phyloP scores from a whole-genome alignment of 2,888 invertebrate genomes.

The Elysia crispata region DNA sequence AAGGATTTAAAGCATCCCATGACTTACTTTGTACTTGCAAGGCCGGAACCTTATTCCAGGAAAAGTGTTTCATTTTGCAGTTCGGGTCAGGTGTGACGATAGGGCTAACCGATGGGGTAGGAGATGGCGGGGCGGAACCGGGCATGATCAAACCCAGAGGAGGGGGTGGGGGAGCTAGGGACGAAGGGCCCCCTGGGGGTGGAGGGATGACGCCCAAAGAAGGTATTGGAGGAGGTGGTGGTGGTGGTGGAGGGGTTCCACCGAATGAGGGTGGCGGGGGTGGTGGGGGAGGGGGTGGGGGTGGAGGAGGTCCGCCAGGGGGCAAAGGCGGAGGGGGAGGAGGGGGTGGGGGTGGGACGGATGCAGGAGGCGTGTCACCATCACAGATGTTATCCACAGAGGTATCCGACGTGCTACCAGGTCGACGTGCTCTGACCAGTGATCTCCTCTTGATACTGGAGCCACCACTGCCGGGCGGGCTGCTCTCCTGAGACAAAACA shows the following conservation, averaged over 20 bases:
- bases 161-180: slow-evolving; percentile 42
- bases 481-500: slow-evolving; percentile 36
- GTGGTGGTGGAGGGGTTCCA: slow-evolving; percentile 48
- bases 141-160: slow-evolving; percentile 50
- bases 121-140: slow-evolving; percentile 48
- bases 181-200: slow-evolving; percentile 42
- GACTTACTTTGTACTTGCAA: slow-evolving; percentile 64
- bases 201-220: slow-evolving; percentile 54
- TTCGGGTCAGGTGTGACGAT: slow-evolving; percentile 92
- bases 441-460: slow-evolving; percentile 49
- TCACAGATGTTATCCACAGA: not conserved
- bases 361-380: slow-evolving; percentile 49
- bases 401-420: not conserved
- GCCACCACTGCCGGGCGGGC: slow-evolving; percentile 4
- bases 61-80: slow-evolving; percentile 97
- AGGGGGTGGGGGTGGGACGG: slow-evolving; percentile 47
- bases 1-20: too few species aligned
- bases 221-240: slow-evolving; percentile 51
- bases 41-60: slow-evolving; percentile 96
- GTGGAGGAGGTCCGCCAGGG: slow-evolving; percentile 43
- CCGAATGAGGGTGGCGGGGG: slow-evolving; percentile 31
- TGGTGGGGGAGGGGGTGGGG: slow-evolving; percentile 50
- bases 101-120: slow-evolving; percentile 50
- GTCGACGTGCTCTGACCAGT: not conserved
- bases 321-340: slow-evolving; percentile 51